Evolutionary conservation across 2,113 vertebrate genomes (phyloP).

Genomic region (Mola mola): DNA sequence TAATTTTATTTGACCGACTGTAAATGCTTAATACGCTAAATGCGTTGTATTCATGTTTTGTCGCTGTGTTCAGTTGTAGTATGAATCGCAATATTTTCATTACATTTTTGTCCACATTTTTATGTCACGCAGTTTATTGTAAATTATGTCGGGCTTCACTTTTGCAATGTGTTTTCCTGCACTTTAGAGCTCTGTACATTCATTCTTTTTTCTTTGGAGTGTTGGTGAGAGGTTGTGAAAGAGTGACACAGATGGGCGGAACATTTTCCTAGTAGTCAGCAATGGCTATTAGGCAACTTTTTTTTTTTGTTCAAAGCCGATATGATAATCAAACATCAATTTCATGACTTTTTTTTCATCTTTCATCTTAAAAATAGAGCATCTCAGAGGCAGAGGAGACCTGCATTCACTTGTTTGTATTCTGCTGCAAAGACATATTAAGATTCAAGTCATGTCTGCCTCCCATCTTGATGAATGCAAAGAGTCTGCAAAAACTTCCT

Average conservation of each 20-base stretch:
- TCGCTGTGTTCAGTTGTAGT: no score
- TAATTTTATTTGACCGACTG: no score
- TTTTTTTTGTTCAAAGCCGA: no score
- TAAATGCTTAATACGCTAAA: no score
- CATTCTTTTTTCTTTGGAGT: background rate
- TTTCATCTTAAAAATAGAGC: slow-evolving; percentile 8
- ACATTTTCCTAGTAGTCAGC: slow-evolving; percentile 10
- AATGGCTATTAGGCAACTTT: background rate
- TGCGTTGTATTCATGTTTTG: no score
- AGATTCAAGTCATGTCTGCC: slow-evolving; percentile 70
- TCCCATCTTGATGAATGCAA: slow-evolving; percentile 77
- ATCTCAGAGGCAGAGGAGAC: slow-evolving; percentile 63
- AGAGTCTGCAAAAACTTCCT: slow-evolving; percentile 73
- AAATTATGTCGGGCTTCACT: background rate
- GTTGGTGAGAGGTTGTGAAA: background rate
- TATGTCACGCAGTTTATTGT: no score
- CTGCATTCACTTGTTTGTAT: slow-evolving; percentile 47
- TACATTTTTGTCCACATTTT: background rate
- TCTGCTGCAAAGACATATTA: slow-evolving; percentile 61
- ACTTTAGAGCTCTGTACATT: background rate
- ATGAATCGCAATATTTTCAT: no score
- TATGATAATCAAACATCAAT: slow-evolving; percentile 11
- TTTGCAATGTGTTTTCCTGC: background rate
- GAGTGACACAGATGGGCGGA: background rate
- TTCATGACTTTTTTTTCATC: background rate